These are phyloP conservation scores for Cyclophora punctaria DNA, from an alignment of 2,888 invertebrate genomes.

Conservation along the genomic window DNA sequence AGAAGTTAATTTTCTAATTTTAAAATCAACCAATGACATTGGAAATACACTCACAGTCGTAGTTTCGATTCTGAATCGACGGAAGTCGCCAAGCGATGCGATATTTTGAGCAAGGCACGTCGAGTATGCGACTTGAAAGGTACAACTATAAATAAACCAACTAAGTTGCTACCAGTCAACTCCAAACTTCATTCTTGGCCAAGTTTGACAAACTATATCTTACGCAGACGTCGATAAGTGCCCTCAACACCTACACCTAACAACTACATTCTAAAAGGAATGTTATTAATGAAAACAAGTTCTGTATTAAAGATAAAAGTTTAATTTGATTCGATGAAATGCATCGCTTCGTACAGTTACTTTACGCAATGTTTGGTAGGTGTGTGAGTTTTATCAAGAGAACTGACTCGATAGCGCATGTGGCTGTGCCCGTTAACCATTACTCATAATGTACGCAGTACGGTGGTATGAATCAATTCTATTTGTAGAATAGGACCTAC, in stretches of 20 bases:
- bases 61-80: slow-evolving; percentile 48
- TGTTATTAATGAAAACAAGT: slow-evolving; percentile 11
- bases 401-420: no score
- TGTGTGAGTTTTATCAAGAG: no score
- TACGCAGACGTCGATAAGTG: background rate
- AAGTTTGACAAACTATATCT: slow-evolving; percentile 20
- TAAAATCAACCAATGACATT: no score
- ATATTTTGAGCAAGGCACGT: slow-evolving; percentile 66
- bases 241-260: no score
- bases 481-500: no score
- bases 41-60: slow-evolving; percentile 7
- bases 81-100: slow-evolving; percentile 62
- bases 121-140: slow-evolving; percentile 41
- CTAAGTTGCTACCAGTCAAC: slow-evolving; percentile 6
- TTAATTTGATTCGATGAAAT: no score
- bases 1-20: no score
- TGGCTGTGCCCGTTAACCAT: no score
- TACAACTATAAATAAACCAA: slow-evolving; percentile 33
- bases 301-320: background rate
- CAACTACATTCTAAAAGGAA: slow-evolving; percentile 12
- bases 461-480: no score
- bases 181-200: slow-evolving; percentile 12
- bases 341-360: no score
- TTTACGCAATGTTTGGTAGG: no score
- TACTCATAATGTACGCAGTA: no score